Percentiles rank a stretch among this genome's conserved stretches.
Conservation (phyloP, 1,140 invertebrate genomes). For the Penaeus japonicus region DNA sequence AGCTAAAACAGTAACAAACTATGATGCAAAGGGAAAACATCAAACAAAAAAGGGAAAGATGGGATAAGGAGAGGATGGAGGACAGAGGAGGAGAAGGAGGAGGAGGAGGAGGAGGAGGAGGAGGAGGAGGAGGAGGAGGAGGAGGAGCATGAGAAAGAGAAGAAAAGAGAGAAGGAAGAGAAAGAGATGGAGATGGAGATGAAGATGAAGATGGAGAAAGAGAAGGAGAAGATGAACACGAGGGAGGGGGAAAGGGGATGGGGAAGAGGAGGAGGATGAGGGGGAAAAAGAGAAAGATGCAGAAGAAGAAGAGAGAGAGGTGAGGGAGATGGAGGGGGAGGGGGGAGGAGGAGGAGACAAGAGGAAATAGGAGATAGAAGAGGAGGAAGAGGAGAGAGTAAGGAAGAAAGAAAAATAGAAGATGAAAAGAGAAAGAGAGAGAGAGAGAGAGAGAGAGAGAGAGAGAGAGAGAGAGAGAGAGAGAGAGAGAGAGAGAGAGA, state of each 20-base stretch:
- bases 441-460: not conserved
- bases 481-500: not conserved
- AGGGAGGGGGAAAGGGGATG: not conserved
- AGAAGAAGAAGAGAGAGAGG: not conserved
- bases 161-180: not conserved
- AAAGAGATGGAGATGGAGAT: slow-evolving; percentile 7
- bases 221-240: not conserved
- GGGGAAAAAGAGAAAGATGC: not conserved
- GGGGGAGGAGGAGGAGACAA: not conserved
- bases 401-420: not conserved
- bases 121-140: not conserved
- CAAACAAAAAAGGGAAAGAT: not conserved
- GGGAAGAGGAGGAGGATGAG: not conserved
- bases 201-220: not conserved
- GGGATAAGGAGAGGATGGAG: not conserved
- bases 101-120: not conserved
- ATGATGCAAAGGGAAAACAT: not conserved
- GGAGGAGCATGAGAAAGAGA: not conserved
- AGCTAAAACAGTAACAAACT: not conserved
- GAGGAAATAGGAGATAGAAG: not conserved
- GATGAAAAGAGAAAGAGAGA: not conserved
- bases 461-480: not conserved
- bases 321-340: too few relatives aligned
- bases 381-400: too few relatives aligned
- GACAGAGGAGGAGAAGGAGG: not conserved